Evolutionary conservation across 2,888 invertebrate species (phyloP).

Genomic region (Standfussiana lucernea): DNA sequence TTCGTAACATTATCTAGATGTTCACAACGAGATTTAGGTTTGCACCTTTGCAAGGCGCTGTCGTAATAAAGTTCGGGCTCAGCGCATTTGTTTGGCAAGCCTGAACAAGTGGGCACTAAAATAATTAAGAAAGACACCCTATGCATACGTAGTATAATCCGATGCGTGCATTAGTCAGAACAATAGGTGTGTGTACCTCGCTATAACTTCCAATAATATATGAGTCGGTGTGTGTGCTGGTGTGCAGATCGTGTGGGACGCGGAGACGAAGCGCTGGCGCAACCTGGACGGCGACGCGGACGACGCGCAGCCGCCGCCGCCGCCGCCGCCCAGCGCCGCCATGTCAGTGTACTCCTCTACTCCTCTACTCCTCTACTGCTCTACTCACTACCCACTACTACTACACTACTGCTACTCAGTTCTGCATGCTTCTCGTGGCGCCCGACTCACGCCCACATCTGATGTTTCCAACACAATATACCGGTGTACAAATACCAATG

Average conservation of each 20-base stretch:
- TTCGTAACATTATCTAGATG: no score
- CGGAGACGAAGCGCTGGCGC: constrained; percentile 96
- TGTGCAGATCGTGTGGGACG: constrained; percentile 97
- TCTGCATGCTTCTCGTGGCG: neutral
- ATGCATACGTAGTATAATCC: neutral
- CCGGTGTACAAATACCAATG: neutral
- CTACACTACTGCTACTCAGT: neutral
- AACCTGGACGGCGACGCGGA: constrained; percentile 94
- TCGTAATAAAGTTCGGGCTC: neutral
- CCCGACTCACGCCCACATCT: neutral
- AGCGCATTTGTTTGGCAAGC: neutral
- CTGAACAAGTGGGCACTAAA: neutral
- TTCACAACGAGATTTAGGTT: neutral
- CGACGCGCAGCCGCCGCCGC: constrained; percentile 80
- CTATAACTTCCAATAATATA: neutral
- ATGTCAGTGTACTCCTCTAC: constrained; percentile 48
- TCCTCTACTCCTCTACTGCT: neutral
- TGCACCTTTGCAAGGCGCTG: neutral
- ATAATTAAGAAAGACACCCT: neutral
- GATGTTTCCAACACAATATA: neutral
- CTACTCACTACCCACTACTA: neutral
- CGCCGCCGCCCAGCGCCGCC: constrained; percentile 51
- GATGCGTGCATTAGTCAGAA: neutral
- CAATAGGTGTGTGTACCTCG: neutral
- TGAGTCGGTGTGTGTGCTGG: constrained; percentile 19